Evolutionary conservation across 1,140 invertebrate species (phyloP), one percentile per base, ranked within the genome.

Genomic region (Brachionus plicatilis): DNA sequence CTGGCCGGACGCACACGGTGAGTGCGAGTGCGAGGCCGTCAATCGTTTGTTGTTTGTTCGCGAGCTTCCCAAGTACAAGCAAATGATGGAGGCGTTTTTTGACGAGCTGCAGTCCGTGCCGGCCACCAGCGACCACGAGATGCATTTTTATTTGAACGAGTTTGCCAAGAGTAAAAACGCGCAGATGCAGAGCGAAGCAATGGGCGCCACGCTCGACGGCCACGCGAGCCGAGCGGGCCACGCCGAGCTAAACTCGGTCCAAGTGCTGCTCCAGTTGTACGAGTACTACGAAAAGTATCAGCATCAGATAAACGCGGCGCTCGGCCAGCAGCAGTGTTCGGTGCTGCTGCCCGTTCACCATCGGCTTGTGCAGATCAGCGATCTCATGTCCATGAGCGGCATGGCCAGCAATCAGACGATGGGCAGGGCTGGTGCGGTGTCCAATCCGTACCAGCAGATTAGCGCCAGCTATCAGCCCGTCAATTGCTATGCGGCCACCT

Each of bases 251-350:
- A 82, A 82, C 41, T 33, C 50, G 41, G 65, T 82, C 33, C 79
- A 82, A 47, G 65, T 65, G 5, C 60, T 82, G n/a, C 37, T 82
- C 0, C 79, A 82, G 41, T 14, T 82, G 6, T 82, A 82, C 33
- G 79, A 82, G 12, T 68, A 82, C 24, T 82, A 82, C 43, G 79
- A 82, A 82, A 82, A 82, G 33, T 68, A 82, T 65, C 37, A 82
- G 33, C 79, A 82, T 24, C 79, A 65, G 53, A 65, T 82, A 37
- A 82, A 82, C 17, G n/a, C 33, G 12, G 37, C 79, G 11, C 33
- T 82, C 3, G 79, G 79, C 14, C 79, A 82, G 60, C 79, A 82
- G 53, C 79, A 82, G 33, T 82, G 79, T 47, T 82, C 79, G n/a
- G 53, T 82, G 56, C 27, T 82, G 27, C 33, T 82, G 24, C 79